Base-by-base conservation (phyloP, 1,140 invertebrate genomes). In the Drosophila pallidifrons region DNA sequence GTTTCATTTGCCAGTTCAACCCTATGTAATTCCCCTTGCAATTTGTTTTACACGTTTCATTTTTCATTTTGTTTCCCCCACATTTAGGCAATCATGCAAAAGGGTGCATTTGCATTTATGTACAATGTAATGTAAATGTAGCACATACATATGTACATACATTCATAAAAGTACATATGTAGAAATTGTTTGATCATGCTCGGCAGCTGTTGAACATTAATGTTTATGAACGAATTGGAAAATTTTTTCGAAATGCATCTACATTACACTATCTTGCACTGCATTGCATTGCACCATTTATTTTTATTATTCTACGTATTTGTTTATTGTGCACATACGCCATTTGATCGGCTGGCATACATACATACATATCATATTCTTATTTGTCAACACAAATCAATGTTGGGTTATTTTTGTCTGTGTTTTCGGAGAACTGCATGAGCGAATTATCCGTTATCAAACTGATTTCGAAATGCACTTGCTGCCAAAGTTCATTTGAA, bases 1-100 rank as follows among this genome's bases (percentile, higher is more conserved):
- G 74, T 88, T 88, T 77, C 81, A 58, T 72, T 58, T 74, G 47
- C 64, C 69, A 65, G 55, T 81, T 8, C 54, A 69, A 69, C 38
- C 52, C 13, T 28, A 52, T 65, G 65, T 59, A 63, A 55, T 75
- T 55, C 67, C 7, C 66, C 45, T 60, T 77, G 52, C 68, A 57
- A 59, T 64, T 54, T 74, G 64, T 46, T 63, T 38, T 52, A 4
- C 38, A 55, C 43, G 43, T 60, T 60, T 64, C 47, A 67, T 54
- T 60, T 15, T 45, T 16, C 57, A 52, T 67, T 72, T 45, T 32
- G 60, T 75, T 65, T 47, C 61, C 73, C 73, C 72, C 49, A 59
- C 51, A 69, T 38, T 25, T 67, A 35, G 51, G n/a, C 28, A 58
- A 15, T 13, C 43, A 32, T 51, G 30, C 45, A 47, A 49, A 25